Evolutionary conservation across 2,888 invertebrate genomes (phyloP), one percentile per base, ranked within the genome.

Genomic region (Pheosia gnoma): DNA sequence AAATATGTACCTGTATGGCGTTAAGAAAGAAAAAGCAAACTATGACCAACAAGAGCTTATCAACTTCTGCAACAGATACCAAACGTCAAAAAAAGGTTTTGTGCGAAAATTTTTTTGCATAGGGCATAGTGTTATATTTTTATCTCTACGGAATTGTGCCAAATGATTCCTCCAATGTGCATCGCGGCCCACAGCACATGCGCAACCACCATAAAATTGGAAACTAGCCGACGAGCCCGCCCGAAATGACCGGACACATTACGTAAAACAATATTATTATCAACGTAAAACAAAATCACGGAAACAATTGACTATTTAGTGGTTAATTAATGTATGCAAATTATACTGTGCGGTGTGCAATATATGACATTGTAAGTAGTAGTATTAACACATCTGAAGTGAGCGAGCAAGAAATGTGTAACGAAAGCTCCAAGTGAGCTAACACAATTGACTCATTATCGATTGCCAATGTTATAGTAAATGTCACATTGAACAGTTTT

Each of bases 181-280:
- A 58, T 59, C 25, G 47, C 25, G 58, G 66, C 59, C 71, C 67
- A 72, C 71, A 47, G 71, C 80, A 74, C 83, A 80, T 90, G 90
- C 84, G 78, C 89, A 90, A 87, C 91, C 91, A 91, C 91, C 89
- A 91, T 92, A 87, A 91, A 93, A 92, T 93, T 91, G 91, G 89
- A 90, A 71, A 88, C 90, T 86, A 87, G 85, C 80, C 80, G 81
- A 74, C 81, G 80, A 67, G 65, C 56, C 59, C 63, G 60, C 67
- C 79, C 82, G 79, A 85, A 88, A 87, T 84, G 82, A 87, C 85
- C 83, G 82, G 74, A 70, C 70, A 74, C 76, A 79, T 84, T 79
- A 77, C 80, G 81, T 77, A 79, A 81, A 83, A 83, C 81, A 83
- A 79, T 81, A 72, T 68, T 70, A 64, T 64, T 65, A 61, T 54